These are phyloP conservation scores for Drosophila anceps DNA, from an alignment of 2,888 invertebrate genomes.

Conservation along the genomic window DNA sequence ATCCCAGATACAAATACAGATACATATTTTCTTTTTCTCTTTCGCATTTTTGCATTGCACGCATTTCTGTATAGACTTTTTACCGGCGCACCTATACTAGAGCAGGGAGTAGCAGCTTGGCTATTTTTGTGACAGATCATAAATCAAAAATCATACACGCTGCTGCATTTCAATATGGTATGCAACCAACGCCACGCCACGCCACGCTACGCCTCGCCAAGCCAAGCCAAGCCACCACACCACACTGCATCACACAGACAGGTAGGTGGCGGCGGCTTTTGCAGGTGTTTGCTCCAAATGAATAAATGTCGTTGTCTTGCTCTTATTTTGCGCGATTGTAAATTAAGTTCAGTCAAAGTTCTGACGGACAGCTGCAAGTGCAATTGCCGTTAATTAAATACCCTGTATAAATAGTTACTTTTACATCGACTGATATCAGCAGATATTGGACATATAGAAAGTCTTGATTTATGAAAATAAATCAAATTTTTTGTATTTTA, in stretches of 20 bases:
- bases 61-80: conserved; percentile 50
- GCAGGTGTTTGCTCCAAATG: conserved; percentile 77
- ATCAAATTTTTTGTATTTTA: neutral
- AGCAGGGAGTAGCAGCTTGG: conserved; percentile 47
- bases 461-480: too few species aligned
- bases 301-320: conserved; percentile 47
- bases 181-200: conserved; percentile 17
- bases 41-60: conserved; percentile 59
- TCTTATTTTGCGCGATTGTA: conserved; percentile 60
- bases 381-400: conserved; percentile 6
- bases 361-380: conserved; percentile 47
- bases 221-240: conserved; percentile 5
- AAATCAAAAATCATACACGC: conserved; percentile 85
- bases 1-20: neutral
- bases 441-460: neutral
- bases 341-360: conserved; percentile 65
- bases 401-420: neutral
- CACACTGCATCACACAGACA: conserved; percentile 20
- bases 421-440: too few species aligned
- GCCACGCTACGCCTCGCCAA: conserved; percentile 5
- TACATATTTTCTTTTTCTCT: neutral
- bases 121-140: conserved; percentile 83
- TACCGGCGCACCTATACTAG: conserved; percentile 31
- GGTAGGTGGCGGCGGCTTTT: conserved; percentile 43
- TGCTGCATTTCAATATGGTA: conserved; percentile 66